Base-by-base conservation (phyloP, 2,113 vertebrate genomes). In the Cavia porcellus region DNA sequence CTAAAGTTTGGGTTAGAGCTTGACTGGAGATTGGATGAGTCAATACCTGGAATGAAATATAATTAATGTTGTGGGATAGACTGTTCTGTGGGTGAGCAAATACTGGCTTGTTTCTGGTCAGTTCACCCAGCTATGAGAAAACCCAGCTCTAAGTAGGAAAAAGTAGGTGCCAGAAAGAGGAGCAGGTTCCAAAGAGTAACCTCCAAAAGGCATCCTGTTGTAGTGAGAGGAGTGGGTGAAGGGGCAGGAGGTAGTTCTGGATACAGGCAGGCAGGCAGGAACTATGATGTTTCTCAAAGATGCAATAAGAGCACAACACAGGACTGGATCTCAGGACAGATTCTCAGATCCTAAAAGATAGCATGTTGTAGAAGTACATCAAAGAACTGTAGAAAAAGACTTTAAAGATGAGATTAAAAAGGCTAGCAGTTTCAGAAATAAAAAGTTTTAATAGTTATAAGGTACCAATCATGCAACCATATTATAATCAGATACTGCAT, bases 91-190 rank as follows among this genome's bases (percentile, higher is more conserved):
- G 22, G 5, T 38, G 8, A 20, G 3, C 70, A 47, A 42, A 59
- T 0, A n/a, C 0, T 35, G 57, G 2, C 0, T 84, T 85, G 20
- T 0, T 75, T 84, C 45, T 74, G 32, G 25, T 24, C 17, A 28
- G 52, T 4, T 25, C 13, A 57, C 19, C 3, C 22, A 59, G 9
- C 13, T 38, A 12, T 59, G 28, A 64, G 20, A 61, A 70, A 20
- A 11, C 10, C 77, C 14, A 72, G 10, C 24, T 38, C 19, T 75
- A 30, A 11, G 50, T 28, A 93, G 35, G 52, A 74, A 9, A 25
- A 19, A 94, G 32, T 32, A 9, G 0, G 42, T 14, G 7, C 17
- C 13, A 92, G 12, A 20, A 19, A 38, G 14, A 12, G 13, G 62
- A 38, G 6, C 9, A 12, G 57, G 55, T 96, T 28, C 52, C 3